Evolutionary conservation across 2,888 invertebrate genomes (phyloP).

Genomic region (Cantharis flavilabris): DNA sequence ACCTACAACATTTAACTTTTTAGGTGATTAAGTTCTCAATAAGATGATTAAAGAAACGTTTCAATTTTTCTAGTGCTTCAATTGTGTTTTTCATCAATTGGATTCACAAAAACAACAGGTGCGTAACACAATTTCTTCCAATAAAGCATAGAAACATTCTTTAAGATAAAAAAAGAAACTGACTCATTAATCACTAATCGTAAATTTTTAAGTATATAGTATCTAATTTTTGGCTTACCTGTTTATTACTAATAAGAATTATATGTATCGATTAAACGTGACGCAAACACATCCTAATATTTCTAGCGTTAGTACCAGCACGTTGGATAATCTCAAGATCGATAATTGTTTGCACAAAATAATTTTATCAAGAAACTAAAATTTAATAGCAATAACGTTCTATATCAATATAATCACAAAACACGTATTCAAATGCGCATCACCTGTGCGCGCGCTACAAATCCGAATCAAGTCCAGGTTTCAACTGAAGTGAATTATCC

Average conservation of each 20-base stretch:
- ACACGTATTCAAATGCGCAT: constrained; percentile 26
- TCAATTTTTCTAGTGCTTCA: background rate
- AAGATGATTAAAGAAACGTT: background rate
- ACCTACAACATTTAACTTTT: constrained; percentile 7
- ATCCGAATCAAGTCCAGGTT: background rate
- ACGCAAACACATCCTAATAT: constrained; percentile 18
- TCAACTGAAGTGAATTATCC: constrained; percentile 22
- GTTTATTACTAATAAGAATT: constrained; percentile 2
- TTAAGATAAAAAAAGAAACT: background rate
- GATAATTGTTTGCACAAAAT: background rate
- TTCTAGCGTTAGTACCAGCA: constrained; percentile 7
- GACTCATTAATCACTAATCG: background rate
- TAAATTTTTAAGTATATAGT: background rate
- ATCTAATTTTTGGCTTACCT: constrained; percentile 14
- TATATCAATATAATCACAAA: background rate
- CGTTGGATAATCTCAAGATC: background rate
- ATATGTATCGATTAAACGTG: constrained; percentile 16
- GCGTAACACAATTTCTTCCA: background rate
- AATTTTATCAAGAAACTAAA: background rate
- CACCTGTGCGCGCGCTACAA: constrained; percentile 15
- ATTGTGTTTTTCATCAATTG: background rate
- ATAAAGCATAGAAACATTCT: background rate
- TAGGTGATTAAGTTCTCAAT: constrained; percentile 4
- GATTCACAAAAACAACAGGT: background rate
- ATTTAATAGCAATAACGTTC: background rate